These are phyloP conservation scores for Alouatta palliata DNA, from an alignment of 2,113 vertebrate genomes.

Conservation along the genomic window DNA sequence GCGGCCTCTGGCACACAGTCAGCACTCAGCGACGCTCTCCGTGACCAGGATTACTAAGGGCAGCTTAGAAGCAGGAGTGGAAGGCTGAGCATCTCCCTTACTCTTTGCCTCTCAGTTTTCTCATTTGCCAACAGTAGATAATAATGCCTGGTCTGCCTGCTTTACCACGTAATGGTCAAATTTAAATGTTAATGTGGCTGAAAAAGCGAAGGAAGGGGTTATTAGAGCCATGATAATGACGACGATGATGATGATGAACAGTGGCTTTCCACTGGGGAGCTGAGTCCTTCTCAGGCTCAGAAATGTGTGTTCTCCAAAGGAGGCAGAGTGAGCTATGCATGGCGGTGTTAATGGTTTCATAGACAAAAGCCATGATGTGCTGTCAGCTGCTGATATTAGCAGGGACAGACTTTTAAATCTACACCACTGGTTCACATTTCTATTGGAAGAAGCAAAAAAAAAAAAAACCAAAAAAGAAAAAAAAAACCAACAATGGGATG, in stretches of 20 bases:
- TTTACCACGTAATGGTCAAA: not conserved
- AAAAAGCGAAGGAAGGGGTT: not conserved
- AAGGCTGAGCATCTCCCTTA: not conserved
- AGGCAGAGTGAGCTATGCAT: not conserved
- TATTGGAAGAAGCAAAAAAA: not conserved
- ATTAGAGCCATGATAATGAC: not conserved
- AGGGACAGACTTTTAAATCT: slow-evolving; percentile 21
- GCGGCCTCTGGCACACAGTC: not conserved
- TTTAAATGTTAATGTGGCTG: not conserved
- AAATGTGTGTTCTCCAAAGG: not conserved
- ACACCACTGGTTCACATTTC: slow-evolving; percentile 45
- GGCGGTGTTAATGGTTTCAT: not conserved
- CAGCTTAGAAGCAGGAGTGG: not conserved
- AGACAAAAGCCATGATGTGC: slow-evolving; percentile 23
- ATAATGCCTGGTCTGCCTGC: not conserved
- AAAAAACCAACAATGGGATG: not conserved
- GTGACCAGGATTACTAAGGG: not conserved
- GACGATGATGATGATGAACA: not conserved
- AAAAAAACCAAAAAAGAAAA: not conserved
- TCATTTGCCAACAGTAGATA: not conserved
- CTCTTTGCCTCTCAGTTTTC: not conserved
- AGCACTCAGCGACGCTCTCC: fast-evolving
- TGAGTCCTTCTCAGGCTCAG: not conserved
- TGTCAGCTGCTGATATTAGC: not conserved
- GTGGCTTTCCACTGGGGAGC: not conserved